Conservation (phyloP, 2,888 invertebrate species). For the Selenia dentaria region DNA sequence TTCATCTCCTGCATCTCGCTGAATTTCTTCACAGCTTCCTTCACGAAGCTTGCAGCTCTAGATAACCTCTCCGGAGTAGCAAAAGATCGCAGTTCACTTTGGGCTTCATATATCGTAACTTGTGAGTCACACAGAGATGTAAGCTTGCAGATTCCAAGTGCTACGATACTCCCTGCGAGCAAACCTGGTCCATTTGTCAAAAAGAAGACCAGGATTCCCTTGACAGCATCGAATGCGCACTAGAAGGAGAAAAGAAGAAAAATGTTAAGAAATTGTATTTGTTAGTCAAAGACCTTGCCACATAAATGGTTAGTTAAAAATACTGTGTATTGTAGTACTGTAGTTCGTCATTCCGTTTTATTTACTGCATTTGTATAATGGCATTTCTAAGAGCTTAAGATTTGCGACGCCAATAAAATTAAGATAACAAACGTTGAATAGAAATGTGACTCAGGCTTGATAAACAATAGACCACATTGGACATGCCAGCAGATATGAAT, state of each 20-base stretch:
- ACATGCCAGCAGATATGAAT: too few relatives aligned
- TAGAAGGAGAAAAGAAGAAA: slow-evolving; percentile 6
- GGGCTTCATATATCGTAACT: slow-evolving; percentile 36
- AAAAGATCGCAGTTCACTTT: slow-evolving; percentile 63
- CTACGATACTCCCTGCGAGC: slow-evolving; percentile 54
- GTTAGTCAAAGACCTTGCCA: too few relatives aligned
- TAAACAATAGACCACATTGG: too few relatives aligned
- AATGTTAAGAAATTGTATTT: too few relatives aligned
- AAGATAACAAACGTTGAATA: too few relatives aligned
- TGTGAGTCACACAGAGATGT: slow-evolving; percentile 69
- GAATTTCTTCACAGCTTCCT: slow-evolving; percentile 81
- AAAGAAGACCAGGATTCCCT: slow-evolving; percentile 34
- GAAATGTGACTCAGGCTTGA: too few relatives aligned
- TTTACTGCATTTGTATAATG: too few relatives aligned
- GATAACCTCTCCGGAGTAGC: slow-evolving; percentile 81
- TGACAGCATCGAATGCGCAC: slow-evolving; percentile 23
- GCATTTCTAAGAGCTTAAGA: too few relatives aligned
- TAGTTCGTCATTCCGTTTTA: too few relatives aligned
- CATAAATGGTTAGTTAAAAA: too few relatives aligned
- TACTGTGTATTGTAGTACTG: too few relatives aligned
- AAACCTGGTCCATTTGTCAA: slow-evolving; percentile 39
- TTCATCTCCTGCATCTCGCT: slow-evolving; percentile 26
- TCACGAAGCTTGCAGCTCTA: slow-evolving; percentile 74
- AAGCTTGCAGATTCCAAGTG: slow-evolving; percentile 79
- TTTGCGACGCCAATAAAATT: too few relatives aligned